These are phyloP conservation scores for Orestias chungarensis DNA, from an alignment of 2,797 vertebrate genomes.

Conservation along the genomic window DNA sequence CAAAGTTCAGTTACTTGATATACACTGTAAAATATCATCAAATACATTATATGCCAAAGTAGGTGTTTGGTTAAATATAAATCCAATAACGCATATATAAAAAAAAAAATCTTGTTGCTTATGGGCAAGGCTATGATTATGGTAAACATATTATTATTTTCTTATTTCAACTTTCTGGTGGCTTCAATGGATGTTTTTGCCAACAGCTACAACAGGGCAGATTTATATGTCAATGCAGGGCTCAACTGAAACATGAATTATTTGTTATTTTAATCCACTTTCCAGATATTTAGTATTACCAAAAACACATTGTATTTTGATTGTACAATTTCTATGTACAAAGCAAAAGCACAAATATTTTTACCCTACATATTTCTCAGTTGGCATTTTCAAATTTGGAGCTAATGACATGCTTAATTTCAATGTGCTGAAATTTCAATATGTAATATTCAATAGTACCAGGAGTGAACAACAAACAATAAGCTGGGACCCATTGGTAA, in stretches of 20 bases:
- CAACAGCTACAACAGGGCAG: background rate
- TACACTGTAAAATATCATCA: background rate
- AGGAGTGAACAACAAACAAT: background rate
- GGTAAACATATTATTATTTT: background rate
- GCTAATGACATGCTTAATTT: background rate
- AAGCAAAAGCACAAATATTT: background rate
- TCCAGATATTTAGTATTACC: background rate
- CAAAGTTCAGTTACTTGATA: background rate
- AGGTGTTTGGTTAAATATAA: background rate
- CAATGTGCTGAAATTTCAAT: background rate
- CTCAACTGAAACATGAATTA: background rate
- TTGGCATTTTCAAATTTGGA: background rate
- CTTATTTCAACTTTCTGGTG: background rate
- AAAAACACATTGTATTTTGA: background rate
- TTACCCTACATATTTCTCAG: conserved; percentile 7
- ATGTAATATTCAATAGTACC: background rate
- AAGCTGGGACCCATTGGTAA: background rate
- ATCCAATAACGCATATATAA: background rate
- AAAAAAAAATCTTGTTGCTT: background rate
- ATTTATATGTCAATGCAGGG: background rate
- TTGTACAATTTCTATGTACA: background rate
- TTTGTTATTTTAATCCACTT: background rate
- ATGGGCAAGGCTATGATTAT: background rate
- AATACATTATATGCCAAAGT: background rate
- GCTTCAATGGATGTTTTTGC: background rate